phyloP scores from a whole-genome alignment of 2,797 vertebrate species.

The Alcedo atthis region DNA sequence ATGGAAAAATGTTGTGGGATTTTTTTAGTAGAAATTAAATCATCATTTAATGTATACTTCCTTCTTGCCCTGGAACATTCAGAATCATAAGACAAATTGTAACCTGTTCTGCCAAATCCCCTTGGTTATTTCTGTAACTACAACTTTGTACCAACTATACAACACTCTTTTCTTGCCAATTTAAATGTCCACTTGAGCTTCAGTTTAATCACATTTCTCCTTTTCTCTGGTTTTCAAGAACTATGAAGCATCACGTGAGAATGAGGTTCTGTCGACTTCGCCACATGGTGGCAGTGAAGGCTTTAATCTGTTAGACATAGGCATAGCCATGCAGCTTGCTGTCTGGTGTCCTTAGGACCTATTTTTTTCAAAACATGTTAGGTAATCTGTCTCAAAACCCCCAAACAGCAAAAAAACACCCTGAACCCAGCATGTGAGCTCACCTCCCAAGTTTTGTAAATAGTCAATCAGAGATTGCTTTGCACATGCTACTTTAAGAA shows the following conservation, averaged over 20 bases:
- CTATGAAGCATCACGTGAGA: not conserved
- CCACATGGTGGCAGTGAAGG: constrained; percentile 79
- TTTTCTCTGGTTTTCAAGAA: not conserved
- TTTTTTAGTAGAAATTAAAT: not conserved
- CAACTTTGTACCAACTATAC: not conserved
- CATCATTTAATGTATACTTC: not conserved
- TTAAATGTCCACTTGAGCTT: not conserved
- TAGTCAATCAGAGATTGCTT: not conserved
- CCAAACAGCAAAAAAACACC: not conserved
- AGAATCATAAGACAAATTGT: not conserved
- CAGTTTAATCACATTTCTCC: not conserved
- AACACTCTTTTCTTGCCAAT: not conserved
- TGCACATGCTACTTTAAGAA: not conserved
- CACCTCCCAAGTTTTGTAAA: not conserved
- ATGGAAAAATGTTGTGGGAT: not conserved
- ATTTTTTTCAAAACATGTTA: too few relatives aligned
- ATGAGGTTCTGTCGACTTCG: not conserved
- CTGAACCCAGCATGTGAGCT: not conserved
- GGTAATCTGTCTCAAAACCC: not conserved
- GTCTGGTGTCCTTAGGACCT: not conserved
- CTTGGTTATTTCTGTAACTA: not conserved
- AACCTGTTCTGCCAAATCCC: not conserved
- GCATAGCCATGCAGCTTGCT: not conserved
- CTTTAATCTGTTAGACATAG: not conserved
- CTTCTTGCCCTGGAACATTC: not conserved